Base-by-base conservation (phyloP, 2,888 invertebrate species). In the Tipula confusa region DNA sequence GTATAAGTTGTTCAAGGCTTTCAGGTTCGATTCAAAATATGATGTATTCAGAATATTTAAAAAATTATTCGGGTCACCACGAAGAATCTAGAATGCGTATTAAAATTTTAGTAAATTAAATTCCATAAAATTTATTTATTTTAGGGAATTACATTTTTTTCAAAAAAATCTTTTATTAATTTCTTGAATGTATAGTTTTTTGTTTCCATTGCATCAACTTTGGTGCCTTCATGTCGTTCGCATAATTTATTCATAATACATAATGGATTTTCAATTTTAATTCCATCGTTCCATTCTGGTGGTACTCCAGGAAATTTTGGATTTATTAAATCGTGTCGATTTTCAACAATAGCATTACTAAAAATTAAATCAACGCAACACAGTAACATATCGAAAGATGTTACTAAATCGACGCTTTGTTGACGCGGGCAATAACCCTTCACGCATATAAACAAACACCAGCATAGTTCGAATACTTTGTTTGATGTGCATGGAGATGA, bases 311-410 rank as follows among this genome's bases (percentile, higher is more conserved):
- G 91, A 89, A 97, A 97, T 82, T 92, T 91, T 29, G 93, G 92
- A 89, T 97, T 98, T n/a, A 98, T 91, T 84, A 98, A 91, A 89
- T 98, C 98, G 87, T 92, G 92, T 85, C 97, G 91, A 87, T 94
- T 93, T 83, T 95, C 93, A 87, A 95, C 91, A 84, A 97, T 91
- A 38, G 96, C 96, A 90, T 98, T 98, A 84, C 93, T 92, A 89
- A 95, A 98, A 83, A 98, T 93, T 88, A 96, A 93, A 91, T 99
- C 98, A 86, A 98, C 92, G 88, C 97, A 96, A 84, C 97, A 96
- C 84, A 98, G 91, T 82, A 99, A 90, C 82, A 99, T 91, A 89
- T 98, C 98, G 88, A 96, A 97, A 85, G 97, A 98, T 88, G 96
- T 97, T 1, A 99, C 97, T 84, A 99, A 91, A 89, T 99, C 98